Evolutionary conservation across 2,888 invertebrate genomes (phyloP).

Genomic region (Diadegma fenestrale): DNA sequence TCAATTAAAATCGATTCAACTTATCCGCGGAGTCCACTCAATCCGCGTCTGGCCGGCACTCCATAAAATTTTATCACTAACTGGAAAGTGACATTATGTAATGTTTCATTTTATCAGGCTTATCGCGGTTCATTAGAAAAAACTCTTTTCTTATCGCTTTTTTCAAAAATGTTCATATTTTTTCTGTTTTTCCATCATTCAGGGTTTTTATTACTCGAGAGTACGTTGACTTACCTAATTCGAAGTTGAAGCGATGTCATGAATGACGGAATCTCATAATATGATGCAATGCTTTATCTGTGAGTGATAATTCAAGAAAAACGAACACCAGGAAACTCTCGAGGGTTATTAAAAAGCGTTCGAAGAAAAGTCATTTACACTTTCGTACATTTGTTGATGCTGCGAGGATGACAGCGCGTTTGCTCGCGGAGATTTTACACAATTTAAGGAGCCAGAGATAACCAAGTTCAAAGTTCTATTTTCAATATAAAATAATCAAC

Average conservation of each 20-base stretch:
- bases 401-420: slow-evolving; percentile 1
- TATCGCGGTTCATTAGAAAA: not conserved
- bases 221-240: not conserved
- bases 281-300: slow-evolving; percentile 12
- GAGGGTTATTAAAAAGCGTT: not conserved
- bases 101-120: slow-evolving; percentile 4
- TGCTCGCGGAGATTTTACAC: not conserved
- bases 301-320: slow-evolving; percentile 16
- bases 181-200: not conserved
- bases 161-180: not conserved
- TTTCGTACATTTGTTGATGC: not conserved
- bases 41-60: not conserved
- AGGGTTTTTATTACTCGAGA: not conserved
- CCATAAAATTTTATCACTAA: slow-evolving; percentile 3
- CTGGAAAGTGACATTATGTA: slow-evolving; percentile 6
- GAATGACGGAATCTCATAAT: not conserved
- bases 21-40: not conserved
- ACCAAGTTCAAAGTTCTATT: slow-evolving; percentile 1
- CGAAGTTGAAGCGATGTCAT: not conserved
- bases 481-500: not conserved
- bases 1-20: not conserved
- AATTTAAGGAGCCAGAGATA: not conserved
- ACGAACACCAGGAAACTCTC: not conserved
- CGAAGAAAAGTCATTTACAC: not conserved
- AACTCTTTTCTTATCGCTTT: not conserved